Conservation (phyloP, 2,888 invertebrate species). For the Agrochola lota region DNA sequence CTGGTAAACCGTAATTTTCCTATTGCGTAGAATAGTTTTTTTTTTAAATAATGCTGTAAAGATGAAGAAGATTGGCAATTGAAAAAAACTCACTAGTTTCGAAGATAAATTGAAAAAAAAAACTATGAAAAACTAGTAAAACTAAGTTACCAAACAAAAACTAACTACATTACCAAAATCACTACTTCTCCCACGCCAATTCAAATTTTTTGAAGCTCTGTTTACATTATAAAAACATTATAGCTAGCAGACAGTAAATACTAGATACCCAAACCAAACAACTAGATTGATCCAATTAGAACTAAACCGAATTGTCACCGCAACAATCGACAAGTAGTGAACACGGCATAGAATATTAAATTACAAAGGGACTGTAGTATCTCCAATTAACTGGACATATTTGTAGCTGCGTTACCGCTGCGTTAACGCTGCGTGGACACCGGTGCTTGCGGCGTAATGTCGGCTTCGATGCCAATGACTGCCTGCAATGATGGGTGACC, state of each 20-base stretch:
- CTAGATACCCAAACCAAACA: conserved; percentile 8
- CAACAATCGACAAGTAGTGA: conserved; percentile 28
- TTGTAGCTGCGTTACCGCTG: conserved; percentile 49
- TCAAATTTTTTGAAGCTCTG: not conserved
- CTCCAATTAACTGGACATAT: conserved; percentile 48
- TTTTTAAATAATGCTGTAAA: no score
- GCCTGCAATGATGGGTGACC: conserved; percentile 59
- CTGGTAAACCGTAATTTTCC: no score
- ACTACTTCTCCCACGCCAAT: not conserved
- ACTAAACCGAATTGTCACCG: conserved; percentile 18
- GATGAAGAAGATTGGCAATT: not conserved
- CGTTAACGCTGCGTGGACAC: conserved; percentile 52
- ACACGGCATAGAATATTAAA: conserved; percentile 54
- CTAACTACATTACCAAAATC: not conserved
- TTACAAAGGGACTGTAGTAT: conserved; percentile 51
- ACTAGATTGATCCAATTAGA: conserved; percentile 27
- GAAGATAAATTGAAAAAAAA: not conserved
- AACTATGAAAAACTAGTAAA: not conserved
- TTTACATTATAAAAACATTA: conserved; percentile 5
- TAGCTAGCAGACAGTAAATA: conserved; percentile 1
- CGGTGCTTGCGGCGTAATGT: conserved; percentile 56
- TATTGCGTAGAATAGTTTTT: not conserved
- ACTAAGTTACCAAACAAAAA: not conserved
- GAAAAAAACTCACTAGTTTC: not conserved
- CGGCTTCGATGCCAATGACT: conserved; percentile 56